Evolutionary conservation across 2,888 invertebrate species (phyloP), one percentile per base, ranked within the genome.

Genomic region (Lasioglossum calceatum): DNA sequence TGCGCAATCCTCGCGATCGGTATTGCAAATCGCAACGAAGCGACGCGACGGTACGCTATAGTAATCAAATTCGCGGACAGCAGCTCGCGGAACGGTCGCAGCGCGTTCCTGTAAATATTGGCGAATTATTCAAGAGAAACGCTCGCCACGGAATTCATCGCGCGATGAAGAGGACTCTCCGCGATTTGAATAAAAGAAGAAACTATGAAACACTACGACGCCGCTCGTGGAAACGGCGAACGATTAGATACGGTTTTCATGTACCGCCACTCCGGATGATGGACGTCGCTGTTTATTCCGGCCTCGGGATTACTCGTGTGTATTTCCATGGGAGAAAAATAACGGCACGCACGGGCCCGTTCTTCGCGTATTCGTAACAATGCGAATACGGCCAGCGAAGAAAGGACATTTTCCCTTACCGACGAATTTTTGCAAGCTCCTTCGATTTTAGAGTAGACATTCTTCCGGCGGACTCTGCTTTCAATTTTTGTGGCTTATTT

Each of bases 191-290:
- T 82, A 85, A 88, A 81, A 71, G 74, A 79, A 58, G 76, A 77
- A 39, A 39, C 58, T 74, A 79, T 77, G 81, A 72, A 85, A 79
- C 73, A 72, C 75, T 80, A 58, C 64, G 58, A 70, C 47, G 81
- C 64, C 64, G 81, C 54, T 81, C 77, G 82, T 84, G 91, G 79
- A 92, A 92, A 90, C 36, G 80, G 88, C 83, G 75, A 84, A 80
- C 89, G 93, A 93, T 93, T 93, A 93, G 92, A 93, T 93, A 93
- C 92, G 85, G 87, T 93, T 93, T 93, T 83, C 92, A 81, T 93
- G 93, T 93, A 88, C 87, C 83, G 87, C 82, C 91, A 87, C 86
- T 84, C 82, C 61, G 83, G 80, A 75, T 92, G 91, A 92, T 92
- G 91, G 87, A 92, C 88, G 89, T 86, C 75, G 88, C 82, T 91